Conservation (phyloP, 2,888 invertebrate species). For the Octonoba sinensis region DNA sequence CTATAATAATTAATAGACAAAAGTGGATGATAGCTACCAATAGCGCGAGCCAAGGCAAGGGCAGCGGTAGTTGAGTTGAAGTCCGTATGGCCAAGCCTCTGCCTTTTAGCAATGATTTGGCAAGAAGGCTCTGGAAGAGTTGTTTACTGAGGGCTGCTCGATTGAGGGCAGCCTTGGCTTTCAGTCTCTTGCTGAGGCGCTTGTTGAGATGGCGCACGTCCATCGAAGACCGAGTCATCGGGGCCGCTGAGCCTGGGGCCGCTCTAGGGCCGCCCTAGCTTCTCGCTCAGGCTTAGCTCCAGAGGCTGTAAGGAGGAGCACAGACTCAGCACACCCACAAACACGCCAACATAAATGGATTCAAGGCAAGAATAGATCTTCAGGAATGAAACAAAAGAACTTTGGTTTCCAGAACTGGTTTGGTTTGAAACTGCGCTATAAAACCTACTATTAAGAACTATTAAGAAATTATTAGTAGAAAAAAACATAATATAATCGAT, state of each 20-base stretch:
- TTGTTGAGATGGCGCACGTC: constrained; percentile 63
- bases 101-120: constrained; percentile 60
- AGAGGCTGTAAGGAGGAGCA: constrained; percentile 49
- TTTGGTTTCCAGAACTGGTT: constrained; percentile 28
- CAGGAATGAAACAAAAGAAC: background rate
- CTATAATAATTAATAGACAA: background rate
- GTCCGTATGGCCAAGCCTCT: constrained; percentile 60
- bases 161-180: constrained; percentile 59
- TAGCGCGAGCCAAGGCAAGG: constrained; percentile 59
- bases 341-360: no score
- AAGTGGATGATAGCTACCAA: constrained; percentile 35
- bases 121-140: constrained; percentile 57
- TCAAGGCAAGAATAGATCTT: no score
- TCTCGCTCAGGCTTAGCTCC: constrained; percentile 55
- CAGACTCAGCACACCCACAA: constrained; percentile 17
- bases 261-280: constrained; percentile 51
- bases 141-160: constrained; percentile 58
- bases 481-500: no score
- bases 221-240: constrained; percentile 64
- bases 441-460: no score
- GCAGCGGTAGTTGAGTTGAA: constrained; percentile 53
- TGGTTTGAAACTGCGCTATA: no score
- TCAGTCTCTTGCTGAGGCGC: constrained; percentile 63
- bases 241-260: constrained; percentile 52
- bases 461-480: no score